Percentiles rank a stretch among this genome's conserved stretches.
phyloP scores from a whole-genome alignment of 2,888 invertebrate species.

The Torymus texanus region DNA sequence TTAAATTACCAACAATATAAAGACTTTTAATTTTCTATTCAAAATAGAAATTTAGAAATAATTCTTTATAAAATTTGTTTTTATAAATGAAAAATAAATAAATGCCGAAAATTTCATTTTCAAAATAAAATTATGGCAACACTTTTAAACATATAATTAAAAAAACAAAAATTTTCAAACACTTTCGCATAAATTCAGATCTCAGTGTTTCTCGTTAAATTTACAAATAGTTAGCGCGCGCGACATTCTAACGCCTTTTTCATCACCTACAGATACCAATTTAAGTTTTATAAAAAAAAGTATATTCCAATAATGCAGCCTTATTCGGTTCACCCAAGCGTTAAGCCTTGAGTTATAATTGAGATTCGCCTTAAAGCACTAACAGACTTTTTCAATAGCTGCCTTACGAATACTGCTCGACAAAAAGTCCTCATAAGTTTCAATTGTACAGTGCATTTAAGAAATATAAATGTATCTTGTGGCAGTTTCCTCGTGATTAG shows the following conservation, averaged over 20 bases:
- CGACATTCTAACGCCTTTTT: background rate
- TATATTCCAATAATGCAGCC: slow-evolving; percentile 49
- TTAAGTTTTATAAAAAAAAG: slow-evolving; percentile 5
- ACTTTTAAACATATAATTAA: slow-evolving; percentile 25
- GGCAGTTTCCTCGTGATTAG: slow-evolving; percentile 37
- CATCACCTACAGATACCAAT: background rate
- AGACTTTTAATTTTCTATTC: slow-evolving; percentile 27
- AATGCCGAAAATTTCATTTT: slow-evolving; percentile 23
- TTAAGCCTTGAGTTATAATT: slow-evolving; percentile 27
- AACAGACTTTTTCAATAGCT: slow-evolving; percentile 48
- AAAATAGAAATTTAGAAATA: slow-evolving; percentile 32
- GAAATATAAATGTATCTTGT: slow-evolving; percentile 33
- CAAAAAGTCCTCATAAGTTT: slow-evolving; percentile 38
- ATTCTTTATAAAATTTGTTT: slow-evolving; percentile 44
- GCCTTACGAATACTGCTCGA: slow-evolving; percentile 52
- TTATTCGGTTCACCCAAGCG: slow-evolving; percentile 43
- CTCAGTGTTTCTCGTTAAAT: slow-evolving; percentile 10
- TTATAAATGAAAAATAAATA: slow-evolving; percentile 20
- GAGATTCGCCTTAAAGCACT: slow-evolving; percentile 48
- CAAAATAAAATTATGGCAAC: slow-evolving; percentile 31
- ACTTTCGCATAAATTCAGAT: slow-evolving; percentile 10
- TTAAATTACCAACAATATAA: slow-evolving; percentile 34
- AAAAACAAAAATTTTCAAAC: slow-evolving; percentile 26
- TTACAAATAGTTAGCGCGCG: slow-evolving; percentile 3
- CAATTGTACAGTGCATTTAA: slow-evolving; percentile 28